Base-by-base conservation (phyloP, 2,888 invertebrate species). In the Halictus ligatus region DNA sequence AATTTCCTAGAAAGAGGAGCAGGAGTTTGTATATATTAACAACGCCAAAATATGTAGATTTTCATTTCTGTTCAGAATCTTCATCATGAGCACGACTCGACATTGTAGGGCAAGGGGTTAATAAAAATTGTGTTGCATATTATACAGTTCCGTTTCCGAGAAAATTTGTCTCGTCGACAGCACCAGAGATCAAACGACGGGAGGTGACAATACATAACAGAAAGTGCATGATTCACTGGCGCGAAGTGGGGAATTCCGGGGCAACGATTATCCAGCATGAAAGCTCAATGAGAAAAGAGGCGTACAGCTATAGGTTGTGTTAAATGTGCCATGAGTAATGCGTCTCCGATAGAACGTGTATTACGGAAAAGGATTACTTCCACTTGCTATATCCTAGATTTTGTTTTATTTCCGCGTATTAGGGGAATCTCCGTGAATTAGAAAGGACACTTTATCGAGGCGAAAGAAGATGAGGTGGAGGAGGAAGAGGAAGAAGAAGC, bases 241-340 rank as follows among this genome's bases (percentile, higher is more conserved):
- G 8, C 29, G 15, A 58, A 76, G 78, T 48, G 75, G 15, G 15
- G 25, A 25, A 81, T 71, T 21, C 71, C 58, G 76, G 43, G 40
- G 12, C 54, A 73, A 64, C 79, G 85, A 89, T 88, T 85, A 86
- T 81, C 76, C 78, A 72, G 46, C 80, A 83, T 83, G 87, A 89
- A 89, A 86, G 60, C 88, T 67, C 48, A 74, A 60, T 64, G 75
- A 72, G 84, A 85, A 77, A 76, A 67, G 67, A 69, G 54, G 50
- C 78, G 81, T 75, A 40, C 67, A 76, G 78, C 73, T 74, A 74
- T 82, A 84, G 81, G 75, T 25, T 29, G 83, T 67, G 88, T 81
- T 91, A 89, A 91, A 91, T 91, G 91, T 91, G 74, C 88, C 85
- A 86, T 87, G 75, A 91, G 88, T 91, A 91, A 91, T 85, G 91